phyloP scores from a whole-genome alignment of 2,113 vertebrate genomes.

The Ploceus nigricollis region DNA sequence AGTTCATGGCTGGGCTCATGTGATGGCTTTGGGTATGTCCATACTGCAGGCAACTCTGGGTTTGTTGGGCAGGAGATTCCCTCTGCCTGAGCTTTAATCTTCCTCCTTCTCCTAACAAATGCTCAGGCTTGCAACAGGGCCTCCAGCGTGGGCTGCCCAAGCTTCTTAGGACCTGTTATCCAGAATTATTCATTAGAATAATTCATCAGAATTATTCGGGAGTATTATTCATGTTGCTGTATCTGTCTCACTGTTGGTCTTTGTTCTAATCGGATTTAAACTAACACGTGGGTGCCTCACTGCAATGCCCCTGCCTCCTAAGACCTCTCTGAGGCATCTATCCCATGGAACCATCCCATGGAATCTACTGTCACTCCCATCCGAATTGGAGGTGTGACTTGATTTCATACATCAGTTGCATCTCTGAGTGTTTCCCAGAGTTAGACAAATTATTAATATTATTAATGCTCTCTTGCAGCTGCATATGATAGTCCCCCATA shows the following conservation, averaged over 20 bases:
- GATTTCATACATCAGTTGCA: not conserved
- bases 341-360: not conserved
- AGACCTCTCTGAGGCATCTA: not conserved
- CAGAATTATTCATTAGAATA: too few relatives aligned
- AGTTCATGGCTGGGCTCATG: not conserved
- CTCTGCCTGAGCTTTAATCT: not conserved
- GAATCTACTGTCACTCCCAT: not conserved
- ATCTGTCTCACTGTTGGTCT: not conserved
- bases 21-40: not conserved
- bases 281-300: not conserved
- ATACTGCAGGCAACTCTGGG: not conserved
- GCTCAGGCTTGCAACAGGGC: not conserved
- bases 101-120: not conserved
- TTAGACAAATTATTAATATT: not conserved
- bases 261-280: not conserved
- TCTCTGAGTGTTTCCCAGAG: not conserved
- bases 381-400: not conserved
- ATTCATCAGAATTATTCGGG: too few relatives aligned
- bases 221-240: not conserved
- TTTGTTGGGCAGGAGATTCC: not conserved
- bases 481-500: too few relatives aligned
- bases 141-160: not conserved
- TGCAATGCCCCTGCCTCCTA: not conserved
- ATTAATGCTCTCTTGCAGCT: not conserved
- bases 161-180: not conserved